Base-by-base conservation (phyloP, 2,797 vertebrate genomes). In the Babyrousa celebensis region DNA sequence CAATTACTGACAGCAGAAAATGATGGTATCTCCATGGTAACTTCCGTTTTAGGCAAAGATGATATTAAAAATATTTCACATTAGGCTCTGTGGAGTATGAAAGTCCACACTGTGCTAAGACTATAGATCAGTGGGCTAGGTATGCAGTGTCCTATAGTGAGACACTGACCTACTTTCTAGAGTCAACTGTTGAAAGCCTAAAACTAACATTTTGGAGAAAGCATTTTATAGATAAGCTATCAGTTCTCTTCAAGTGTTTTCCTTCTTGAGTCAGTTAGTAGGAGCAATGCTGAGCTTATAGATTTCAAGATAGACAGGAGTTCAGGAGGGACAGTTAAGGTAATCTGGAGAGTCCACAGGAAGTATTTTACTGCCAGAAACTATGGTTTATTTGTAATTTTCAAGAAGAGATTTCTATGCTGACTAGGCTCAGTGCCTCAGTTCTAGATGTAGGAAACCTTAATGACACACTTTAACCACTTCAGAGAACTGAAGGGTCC, bases 11-110 rank as follows among this genome's bases (percentile, higher is more conserved):
- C 27, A 29, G 32, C 21, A 93, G 36, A 72, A 93, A 74, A 77
- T 17, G 17, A 58, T 85, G 56, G 15, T 29, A 10, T 79, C 56
- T 63, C 32, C 43, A 54, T 27, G 56, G 67, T 25, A 92, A 85
- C 20, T 40, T 94, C 56, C 91, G 68, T 85, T 74, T 90, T 65
- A 96, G 29, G n/a, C 25, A 78, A 77, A 87, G 52, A 58, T 27
- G 23, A 54, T 52, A 70, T 10, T 43, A 43, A 85, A 85, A 94
- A 43, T 29, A 70, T 70, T 88, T 82, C 14, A 72, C 40, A 40
- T 32, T 71, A 58, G 52, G 23, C 62, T 5, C 17, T 16, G 1
- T 56, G 7, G 12, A 67, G 18, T 75, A 40, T 16, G 14, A 84
- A 84, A 85, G n/a, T 27, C 56, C 5, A 58, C 1, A 2, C 1